Percentiles rank a stretch among this genome's conserved stretches.
Evolutionary conservation across 2,888 invertebrate species (phyloP).

Genomic region (Trissolcus brochymenae): DNA sequence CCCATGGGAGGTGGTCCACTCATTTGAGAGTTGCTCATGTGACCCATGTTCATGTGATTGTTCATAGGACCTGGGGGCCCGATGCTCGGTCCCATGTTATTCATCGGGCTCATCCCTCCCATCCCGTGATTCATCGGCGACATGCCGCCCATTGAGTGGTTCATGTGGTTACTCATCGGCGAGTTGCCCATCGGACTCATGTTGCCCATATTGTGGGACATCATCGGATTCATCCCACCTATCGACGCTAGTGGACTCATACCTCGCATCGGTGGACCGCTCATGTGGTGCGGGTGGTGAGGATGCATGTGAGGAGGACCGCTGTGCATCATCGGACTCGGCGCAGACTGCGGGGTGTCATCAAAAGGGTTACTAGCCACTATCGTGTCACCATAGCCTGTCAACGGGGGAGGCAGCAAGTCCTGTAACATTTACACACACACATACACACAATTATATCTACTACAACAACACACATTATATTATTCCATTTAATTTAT

Average conservation of each 20-base stretch:
- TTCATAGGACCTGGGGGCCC: conserved; percentile 80
- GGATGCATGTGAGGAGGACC: conserved; percentile 77
- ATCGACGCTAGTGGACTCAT: conserved; percentile 80
- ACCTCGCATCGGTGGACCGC: conserved; percentile 82
- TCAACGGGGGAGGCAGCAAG: conserved; percentile 88
- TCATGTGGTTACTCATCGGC: conserved; percentile 78
- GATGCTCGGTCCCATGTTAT: conserved; percentile 85
- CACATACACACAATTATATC: too few species aligned
- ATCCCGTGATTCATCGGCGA: conserved; percentile 81
- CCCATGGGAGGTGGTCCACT: conserved; percentile 80
- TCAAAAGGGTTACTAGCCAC: conserved; percentile 97
- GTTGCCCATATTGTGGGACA: conserved; percentile 75
- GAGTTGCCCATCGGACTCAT: conserved; percentile 75
- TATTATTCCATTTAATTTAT: too few species aligned
- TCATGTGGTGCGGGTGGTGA: conserved; percentile 80
- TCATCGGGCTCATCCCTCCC: conserved; percentile 83
- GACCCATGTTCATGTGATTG: conserved; percentile 77
- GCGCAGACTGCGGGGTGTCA: conserved; percentile 83
- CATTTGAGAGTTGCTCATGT: conserved; percentile 77
- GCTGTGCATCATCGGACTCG: conserved; percentile 78
- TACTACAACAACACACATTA: too few species aligned
- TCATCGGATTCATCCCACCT: conserved; percentile 76
- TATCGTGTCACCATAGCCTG: conserved; percentile 94
- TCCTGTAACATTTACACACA: conserved; percentile 78
- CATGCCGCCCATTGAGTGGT: conserved; percentile 80